A percentile compares a stretch with the other conserved stretches of the same genome.
Conservation (phyloP, 2,113 vertebrate genomes). For the Desmodus rotundus region DNA sequence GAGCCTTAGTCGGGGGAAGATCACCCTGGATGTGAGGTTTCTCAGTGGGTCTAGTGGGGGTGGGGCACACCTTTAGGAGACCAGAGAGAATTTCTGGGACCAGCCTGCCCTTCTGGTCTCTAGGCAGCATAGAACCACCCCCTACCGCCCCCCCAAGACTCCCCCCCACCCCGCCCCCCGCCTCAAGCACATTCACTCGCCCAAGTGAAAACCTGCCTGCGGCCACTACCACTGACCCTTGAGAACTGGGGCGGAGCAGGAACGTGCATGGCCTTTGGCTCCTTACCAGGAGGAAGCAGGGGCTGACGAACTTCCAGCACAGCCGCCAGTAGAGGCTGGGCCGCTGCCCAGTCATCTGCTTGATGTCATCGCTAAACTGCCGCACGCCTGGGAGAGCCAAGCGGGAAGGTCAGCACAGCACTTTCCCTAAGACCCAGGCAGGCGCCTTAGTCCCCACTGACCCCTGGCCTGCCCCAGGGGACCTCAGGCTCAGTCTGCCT, state of each 20-base stretch:
- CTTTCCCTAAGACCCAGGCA: accelerated
- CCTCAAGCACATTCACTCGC: too few relatives aligned
- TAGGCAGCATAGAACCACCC: accelerated
- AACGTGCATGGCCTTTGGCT: accelerated
- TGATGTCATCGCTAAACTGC: slow-evolving; percentile 91
- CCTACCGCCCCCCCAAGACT: too few relatives aligned
- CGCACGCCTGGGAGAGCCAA: slow-evolving; percentile 82
- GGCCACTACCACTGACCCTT: accelerated
- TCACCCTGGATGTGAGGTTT: accelerated
- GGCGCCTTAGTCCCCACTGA: accelerated
- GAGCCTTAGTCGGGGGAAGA: accelerated
- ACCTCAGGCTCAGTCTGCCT: background rate
- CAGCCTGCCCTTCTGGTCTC: too few relatives aligned
- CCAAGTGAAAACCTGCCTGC: accelerated
- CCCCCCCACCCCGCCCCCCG: accelerated
- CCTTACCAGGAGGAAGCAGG: slow-evolving; percentile 91
- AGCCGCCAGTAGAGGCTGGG: slow-evolving; percentile 91
- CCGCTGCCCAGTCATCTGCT: slow-evolving; percentile 90
- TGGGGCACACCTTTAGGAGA: background rate
- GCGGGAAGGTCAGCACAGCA: accelerated
- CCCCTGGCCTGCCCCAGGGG: accelerated
- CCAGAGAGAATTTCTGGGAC: background rate
- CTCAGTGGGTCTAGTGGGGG: background rate
- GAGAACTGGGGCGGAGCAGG: background rate
- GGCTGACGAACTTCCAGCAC: slow-evolving; percentile 94